Base-by-base conservation (phyloP, 2,113 vertebrate species). In the Lampris megalopsis region DNA sequence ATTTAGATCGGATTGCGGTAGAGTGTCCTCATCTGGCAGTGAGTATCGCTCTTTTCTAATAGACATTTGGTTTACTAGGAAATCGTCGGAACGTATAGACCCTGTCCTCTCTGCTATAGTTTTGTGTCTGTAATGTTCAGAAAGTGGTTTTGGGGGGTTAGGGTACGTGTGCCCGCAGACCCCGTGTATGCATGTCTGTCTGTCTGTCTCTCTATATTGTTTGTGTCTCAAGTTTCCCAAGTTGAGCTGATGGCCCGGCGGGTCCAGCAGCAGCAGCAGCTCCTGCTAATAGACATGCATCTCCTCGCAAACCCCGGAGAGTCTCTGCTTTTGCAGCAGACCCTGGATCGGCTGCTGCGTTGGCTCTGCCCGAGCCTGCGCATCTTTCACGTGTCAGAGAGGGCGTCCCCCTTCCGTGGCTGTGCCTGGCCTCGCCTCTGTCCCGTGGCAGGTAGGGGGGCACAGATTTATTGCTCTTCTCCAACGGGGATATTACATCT, bases 311-410 rank as follows among this genome's bases (percentile, higher is more conserved):
- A 91, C 69, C 88, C 87, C 0, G 97, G 97, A 43, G 95, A 93
- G 2, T 97, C 96, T 0, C 74, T 82, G 4, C 88, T 94, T 11
- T 90, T 99, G 88, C 97, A 96, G 90, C 95, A 94, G 83, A 94
- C 95, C 1, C 81, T 99, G 54, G 95, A 97, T 69, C 91, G 62
- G 45, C 94, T 99, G 59, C 85, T 98, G 66, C 88, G 88, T 53
- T 93, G 95, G 94, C 82, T 99, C 6, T 96, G 95, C 80, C 95
- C 94, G 0, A 95, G 94, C 47, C 37, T 95, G 52, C 92, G 52
- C 3, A 93, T 98, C 71, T 98, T 99, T 75, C 92, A 96, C 10
- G 97, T 99, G 71, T 97, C 97, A 0, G 97, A 99, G 84, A 81
- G 95, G 40, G 89, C 86, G 5, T 84, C 94, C 10, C 94, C 96